Percentiles rank a stretch among this genome's conserved stretches.
Evolutionary conservation across 2,113 vertebrate species (phyloP).

Genomic region (Channa maculata): DNA sequence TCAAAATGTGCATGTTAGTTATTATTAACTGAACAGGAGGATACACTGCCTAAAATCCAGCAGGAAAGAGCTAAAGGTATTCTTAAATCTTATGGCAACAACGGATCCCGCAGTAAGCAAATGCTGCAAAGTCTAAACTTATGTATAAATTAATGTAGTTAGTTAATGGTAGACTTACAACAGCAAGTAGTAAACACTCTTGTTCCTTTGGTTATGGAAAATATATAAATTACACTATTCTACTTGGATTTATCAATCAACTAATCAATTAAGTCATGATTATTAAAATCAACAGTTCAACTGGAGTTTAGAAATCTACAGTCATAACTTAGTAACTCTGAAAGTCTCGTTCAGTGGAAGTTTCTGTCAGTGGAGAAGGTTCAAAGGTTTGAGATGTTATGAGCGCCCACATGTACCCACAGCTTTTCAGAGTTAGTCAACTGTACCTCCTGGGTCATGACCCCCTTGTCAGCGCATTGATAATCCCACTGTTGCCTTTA

Average conservation of each 20-base stretch:
- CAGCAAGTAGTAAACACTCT: background rate
- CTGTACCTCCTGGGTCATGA: slow-evolving; percentile 52
- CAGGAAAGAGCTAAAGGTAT: too few species aligned
- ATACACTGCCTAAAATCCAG: too few species aligned
- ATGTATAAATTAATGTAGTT: too few species aligned
- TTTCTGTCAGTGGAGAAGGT: background rate
- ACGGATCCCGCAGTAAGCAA: too few species aligned
- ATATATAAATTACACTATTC: background rate
- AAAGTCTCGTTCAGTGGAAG: background rate
- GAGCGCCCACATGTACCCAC: slow-evolving; percentile 11
- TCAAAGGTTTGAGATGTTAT: slow-evolving; percentile 35
- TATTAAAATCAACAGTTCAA: slow-evolving; percentile 1
- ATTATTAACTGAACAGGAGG: too few species aligned
- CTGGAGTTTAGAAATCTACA: background rate
- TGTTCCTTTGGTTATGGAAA: background rate
- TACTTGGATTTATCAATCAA: too few species aligned
- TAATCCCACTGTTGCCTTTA: slow-evolving; percentile 38
- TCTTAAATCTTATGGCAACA: too few species aligned
- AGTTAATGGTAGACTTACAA: too few species aligned
- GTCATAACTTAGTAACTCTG: background rate
- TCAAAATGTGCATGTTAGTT: too few species aligned
- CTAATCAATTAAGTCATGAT: background rate
- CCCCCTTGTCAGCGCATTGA: slow-evolving; percentile 41
- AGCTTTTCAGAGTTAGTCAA: slow-evolving; percentile 41
- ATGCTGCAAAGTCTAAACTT: too few species aligned